These are phyloP conservation scores for Harpegnathos saltator DNA, from an alignment of 1,140 invertebrate genomes.

Conservation along the genomic window DNA sequence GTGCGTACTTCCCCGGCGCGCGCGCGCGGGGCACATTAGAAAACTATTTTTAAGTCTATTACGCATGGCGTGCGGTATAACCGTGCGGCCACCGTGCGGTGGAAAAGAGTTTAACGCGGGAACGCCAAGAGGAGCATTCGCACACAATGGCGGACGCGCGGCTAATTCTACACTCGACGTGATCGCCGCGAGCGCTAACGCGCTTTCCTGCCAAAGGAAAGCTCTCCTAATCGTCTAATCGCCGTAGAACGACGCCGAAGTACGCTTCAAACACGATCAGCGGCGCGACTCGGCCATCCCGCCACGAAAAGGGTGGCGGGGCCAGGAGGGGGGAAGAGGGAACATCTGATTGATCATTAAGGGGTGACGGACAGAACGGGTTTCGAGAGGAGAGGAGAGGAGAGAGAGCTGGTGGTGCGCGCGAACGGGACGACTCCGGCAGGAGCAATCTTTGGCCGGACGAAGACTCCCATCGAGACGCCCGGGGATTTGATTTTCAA, in stretches of 20 bases:
- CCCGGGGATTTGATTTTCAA: slow-evolving; percentile 79
- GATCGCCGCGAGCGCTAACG: slow-evolving; percentile 42
- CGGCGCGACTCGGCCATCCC: slow-evolving; percentile 27
- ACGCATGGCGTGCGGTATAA: slow-evolving; percentile 12
- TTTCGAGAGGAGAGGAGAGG: slow-evolving; percentile 16
- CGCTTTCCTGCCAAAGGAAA: slow-evolving; percentile 52
- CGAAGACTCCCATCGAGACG: slow-evolving; percentile 60
- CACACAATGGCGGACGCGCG: slow-evolving; percentile 54
- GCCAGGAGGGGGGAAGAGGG: too few relatives aligned
- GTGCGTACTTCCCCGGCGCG: slow-evolving; percentile 22
- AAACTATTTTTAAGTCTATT: slow-evolving; percentile 54
- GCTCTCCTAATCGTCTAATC: slow-evolving; percentile 72
- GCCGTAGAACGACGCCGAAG: slow-evolving; percentile 36
- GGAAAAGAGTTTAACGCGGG: slow-evolving; percentile 43
- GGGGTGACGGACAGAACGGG: too few relatives aligned
- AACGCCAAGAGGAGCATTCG: slow-evolving; percentile 21
- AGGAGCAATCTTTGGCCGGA: slow-evolving; percentile 62
- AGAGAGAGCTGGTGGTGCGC: slow-evolving; percentile 2
- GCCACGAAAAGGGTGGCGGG: slow-evolving; percentile 22
- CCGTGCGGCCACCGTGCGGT: not conserved
- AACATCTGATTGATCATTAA: slow-evolving; percentile 61
- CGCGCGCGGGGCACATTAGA: slow-evolving; percentile 25
- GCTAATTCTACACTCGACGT: slow-evolving; percentile 64
- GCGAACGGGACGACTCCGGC: slow-evolving; percentile 24
- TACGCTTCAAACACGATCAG: slow-evolving; percentile 52